A percentile compares a stretch with the other conserved stretches of the same genome.
These are phyloP conservation scores for Athalia circularis DNA, from an alignment of 2,888 invertebrate genomes.

Conservation along the genomic window DNA sequence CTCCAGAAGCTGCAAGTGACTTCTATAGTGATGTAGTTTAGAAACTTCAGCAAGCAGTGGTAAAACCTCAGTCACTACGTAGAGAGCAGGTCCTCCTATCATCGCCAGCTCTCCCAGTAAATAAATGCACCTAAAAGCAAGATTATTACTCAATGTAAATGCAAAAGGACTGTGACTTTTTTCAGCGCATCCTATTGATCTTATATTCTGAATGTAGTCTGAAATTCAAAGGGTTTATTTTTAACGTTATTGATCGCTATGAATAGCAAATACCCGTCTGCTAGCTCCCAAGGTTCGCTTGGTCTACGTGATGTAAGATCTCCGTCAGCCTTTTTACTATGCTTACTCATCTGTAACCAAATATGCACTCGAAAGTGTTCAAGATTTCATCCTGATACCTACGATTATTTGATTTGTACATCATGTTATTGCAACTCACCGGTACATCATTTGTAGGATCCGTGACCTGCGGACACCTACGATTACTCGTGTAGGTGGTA, in stretches of 20 bases:
- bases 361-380: neutral
- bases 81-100: slow-evolving; percentile 63
- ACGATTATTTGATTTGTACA: neutral
- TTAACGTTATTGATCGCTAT: neutral
- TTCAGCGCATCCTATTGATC: too few species aligned
- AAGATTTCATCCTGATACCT: neutral
- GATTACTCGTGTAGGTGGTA: slow-evolving; percentile 34
- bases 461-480: slow-evolving; percentile 31
- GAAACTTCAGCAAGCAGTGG: slow-evolving; percentile 72
- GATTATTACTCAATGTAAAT: slow-evolving; percentile 29
- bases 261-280: slow-evolving; percentile 73
- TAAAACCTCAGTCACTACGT: slow-evolving; percentile 67
- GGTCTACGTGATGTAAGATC: slow-evolving; percentile 74
- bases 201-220: too few species aligned
- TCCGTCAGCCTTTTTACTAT: slow-evolving; percentile 64
- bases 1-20: slow-evolving; percentile 75
- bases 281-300: slow-evolving; percentile 76
- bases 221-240: too few species aligned
- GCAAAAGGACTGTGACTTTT: neutral
- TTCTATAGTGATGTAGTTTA: slow-evolving; percentile 73
- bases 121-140: slow-evolving; percentile 71
- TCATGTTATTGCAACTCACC: slow-evolving; percentile 8
- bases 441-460: slow-evolving; percentile 38
- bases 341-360: slow-evolving; percentile 25
- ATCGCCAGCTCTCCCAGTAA: slow-evolving; percentile 73